phyloP scores from a whole-genome alignment of 2,888 invertebrate species.

The Athalia cordata region DNA sequence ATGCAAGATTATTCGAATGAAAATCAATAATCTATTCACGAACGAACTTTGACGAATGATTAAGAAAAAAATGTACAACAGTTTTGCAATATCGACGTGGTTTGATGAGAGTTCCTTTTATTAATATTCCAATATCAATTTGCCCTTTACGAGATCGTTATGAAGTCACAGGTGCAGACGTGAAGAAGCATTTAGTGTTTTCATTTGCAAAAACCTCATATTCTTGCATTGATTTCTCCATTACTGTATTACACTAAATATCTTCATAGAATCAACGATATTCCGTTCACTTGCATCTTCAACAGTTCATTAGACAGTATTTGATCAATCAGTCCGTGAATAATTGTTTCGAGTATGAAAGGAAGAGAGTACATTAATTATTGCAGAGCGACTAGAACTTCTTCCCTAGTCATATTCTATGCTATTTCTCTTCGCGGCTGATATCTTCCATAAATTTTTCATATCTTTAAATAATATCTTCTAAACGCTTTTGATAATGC shows the following conservation, averaged over 20 bases:
- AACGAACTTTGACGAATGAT: too few relatives aligned
- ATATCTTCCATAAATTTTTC: background rate
- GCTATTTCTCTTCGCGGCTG: background rate
- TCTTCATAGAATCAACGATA: background rate
- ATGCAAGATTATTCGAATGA: conserved; percentile 6
- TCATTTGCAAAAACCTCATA: conserved; percentile 18
- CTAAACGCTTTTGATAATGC: background rate
- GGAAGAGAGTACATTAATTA: conserved; percentile 35
- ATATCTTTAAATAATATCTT: background rate
- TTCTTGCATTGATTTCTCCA: conserved; percentile 20
- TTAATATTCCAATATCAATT: too few relatives aligned
- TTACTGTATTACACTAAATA: conserved; percentile 12
- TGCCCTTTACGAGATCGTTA: background rate
- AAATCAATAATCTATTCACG: conserved; percentile 16
- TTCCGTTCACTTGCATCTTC: background rate
- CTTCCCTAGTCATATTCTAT: conserved; percentile 40
- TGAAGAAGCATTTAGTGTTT: conserved; percentile 3
- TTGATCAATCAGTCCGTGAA: conserved; percentile 23
- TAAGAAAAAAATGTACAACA: too few relatives aligned
- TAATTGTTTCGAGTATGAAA: conserved; percentile 30
- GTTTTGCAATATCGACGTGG: too few relatives aligned
- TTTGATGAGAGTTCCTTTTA: too few relatives aligned
- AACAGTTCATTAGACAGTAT: conserved; percentile 10
- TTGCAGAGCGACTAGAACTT: conserved; percentile 38
- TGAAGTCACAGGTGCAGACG: background rate